Conservation (phyloP, 2,888 invertebrate genomes). For the Eurois occulta region DNA sequence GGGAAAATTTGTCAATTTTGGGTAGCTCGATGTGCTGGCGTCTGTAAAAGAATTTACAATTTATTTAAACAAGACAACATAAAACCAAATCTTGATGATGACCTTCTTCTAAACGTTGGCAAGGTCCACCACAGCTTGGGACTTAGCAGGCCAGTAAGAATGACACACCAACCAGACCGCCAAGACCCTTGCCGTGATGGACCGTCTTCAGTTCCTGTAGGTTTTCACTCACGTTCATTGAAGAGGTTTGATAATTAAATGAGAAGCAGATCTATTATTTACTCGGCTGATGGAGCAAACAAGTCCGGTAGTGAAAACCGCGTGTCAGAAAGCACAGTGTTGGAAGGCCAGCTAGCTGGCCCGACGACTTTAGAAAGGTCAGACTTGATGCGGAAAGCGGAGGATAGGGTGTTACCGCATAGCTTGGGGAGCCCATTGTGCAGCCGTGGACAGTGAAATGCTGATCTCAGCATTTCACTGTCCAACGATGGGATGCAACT, state of each 20-base stretch:
- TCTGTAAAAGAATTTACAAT: not conserved
- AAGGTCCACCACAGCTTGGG: constrained; percentile 92
- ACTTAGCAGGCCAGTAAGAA: constrained; percentile 96
- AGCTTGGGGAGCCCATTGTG: not conserved
- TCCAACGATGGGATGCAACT: too few species aligned
- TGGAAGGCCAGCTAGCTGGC: not conserved
- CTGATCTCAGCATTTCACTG: too few species aligned
- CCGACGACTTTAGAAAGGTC: not conserved
- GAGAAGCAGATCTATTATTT: not conserved
- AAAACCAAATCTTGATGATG: not conserved
- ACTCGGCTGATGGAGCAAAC: not conserved
- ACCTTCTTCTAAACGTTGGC: constrained; percentile 52
- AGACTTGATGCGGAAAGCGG: not conserved
- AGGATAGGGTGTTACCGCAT: not conserved
- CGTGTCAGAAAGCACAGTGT: not conserved
- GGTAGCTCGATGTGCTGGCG: not conserved
- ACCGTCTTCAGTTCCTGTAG: constrained; percentile 35
- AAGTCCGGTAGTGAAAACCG: not conserved
- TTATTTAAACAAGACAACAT: not conserved
- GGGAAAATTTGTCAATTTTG: not conserved
- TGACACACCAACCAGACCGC: constrained; percentile 91
- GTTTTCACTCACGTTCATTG: not conserved
- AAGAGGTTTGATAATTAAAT: not conserved
- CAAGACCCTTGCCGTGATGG: constrained; percentile 92
- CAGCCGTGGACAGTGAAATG: not conserved